These are phyloP conservation scores for Kryptopterus vitreolus DNA, from an alignment of 2,797 vertebrate genomes.

Conservation along the genomic window DNA sequence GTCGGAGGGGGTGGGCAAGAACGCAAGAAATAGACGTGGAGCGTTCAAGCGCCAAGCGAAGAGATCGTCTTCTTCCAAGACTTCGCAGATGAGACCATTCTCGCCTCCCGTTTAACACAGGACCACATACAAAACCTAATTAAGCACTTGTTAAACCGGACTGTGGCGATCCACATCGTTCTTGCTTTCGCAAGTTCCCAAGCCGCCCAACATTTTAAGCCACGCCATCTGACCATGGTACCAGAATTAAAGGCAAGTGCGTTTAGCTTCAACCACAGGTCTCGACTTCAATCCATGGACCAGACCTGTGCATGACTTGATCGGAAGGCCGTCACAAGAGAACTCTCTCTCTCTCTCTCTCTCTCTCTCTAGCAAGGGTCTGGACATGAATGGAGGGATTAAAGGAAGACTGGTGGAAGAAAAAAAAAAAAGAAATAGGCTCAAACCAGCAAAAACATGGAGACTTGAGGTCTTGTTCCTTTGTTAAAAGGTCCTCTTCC, in stretches of 20 bases:
- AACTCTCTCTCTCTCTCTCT: slow-evolving; percentile 51
- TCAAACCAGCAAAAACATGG: slow-evolving; percentile 57
- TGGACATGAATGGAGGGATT: slow-evolving; percentile 51
- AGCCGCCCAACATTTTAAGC: slow-evolving; percentile 12
- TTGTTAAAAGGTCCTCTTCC: slow-evolving; percentile 59
- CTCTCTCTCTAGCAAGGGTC: slow-evolving; percentile 46
- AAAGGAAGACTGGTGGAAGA: slow-evolving; percentile 45
- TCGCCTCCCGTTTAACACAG: slow-evolving; percentile 9
- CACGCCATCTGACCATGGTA: slow-evolving; percentile 1
- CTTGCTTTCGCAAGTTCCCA: slow-evolving; percentile 23
- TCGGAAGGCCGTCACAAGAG: slow-evolving; percentile 30
- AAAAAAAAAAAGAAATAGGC: slow-evolving; percentile 44
- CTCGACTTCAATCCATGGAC: slow-evolving; percentile 37
- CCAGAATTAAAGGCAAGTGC: slow-evolving; percentile 36
- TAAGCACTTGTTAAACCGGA: slow-evolving; percentile 38
- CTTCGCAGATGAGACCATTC: slow-evolving; percentile 11
- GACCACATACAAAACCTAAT: slow-evolving; percentile 10
- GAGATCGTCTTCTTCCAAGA: slow-evolving; percentile 12
- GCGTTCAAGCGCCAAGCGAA: neutral
- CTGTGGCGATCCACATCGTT: slow-evolving; percentile 28
- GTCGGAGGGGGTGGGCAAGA: neutral
- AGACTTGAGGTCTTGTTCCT: slow-evolving; percentile 60
- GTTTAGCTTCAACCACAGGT: slow-evolving; percentile 23
- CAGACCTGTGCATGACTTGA: slow-evolving; percentile 34
- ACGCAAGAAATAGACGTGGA: neutral